Base-by-base conservation (phyloP, 2,113 vertebrate species). In the Sander lucioperca region DNA sequence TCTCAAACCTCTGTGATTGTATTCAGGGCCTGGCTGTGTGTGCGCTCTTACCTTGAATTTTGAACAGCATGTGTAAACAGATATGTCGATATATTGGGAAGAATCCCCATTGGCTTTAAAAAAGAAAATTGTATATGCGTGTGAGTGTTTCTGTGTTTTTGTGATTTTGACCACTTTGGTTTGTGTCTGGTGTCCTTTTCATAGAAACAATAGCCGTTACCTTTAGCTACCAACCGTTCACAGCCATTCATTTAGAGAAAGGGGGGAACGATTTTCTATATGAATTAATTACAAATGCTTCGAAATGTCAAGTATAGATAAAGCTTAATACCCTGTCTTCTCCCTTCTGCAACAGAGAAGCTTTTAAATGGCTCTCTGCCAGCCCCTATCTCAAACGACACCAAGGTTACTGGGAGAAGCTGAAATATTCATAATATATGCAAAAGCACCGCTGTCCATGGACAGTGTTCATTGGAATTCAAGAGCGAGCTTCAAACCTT, bases 351-450 rank as follows among this genome's bases (percentile, higher is more conserved):
- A 87, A 91, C 82, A 86, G 85, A 88, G 90, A 90, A 90, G 92
- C 86, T 93, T 91, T 93, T 90, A 93, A 93, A 91, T 93, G 91
- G 91, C 92, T 92, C 89, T 85, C 85, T 89, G 91, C 94, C 93
- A 92, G 89, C 91, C 80, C 84, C 90, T 91, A 93, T 91, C 91
- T 93, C 92, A 90, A 92, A 88, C 90, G 93, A 95, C 95, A 95
- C 92, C 92, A 92, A 94, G 95, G 94, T 95, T 93, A 94, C 93
- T 74, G 91, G 90, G 90, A 92, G 92, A 94, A 93, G 91, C 93
- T 94, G 91, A 95, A 94, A 95, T 95, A 95, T 95, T 96, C 93
- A 94, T 96, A 95, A 96, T 95, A 94, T 95, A 95, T 95, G 94
- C 94, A 95, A 95, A 96, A 94, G 90, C 90, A 89, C 88, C 86